Evolutionary conservation across 2,113 vertebrate species (phyloP).

Genomic region (Lanius collurio): DNA sequence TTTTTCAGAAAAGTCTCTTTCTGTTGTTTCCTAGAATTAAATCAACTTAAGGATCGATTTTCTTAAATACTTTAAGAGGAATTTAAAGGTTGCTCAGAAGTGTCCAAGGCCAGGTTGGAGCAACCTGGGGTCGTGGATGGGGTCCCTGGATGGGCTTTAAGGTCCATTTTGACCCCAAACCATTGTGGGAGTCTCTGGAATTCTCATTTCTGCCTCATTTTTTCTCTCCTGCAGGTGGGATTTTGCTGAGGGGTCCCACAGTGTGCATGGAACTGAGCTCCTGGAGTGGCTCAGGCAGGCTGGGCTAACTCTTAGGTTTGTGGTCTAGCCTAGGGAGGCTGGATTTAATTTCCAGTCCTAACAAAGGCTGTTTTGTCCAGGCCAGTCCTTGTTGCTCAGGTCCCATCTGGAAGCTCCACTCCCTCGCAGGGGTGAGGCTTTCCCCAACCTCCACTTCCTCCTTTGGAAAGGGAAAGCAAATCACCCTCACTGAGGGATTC

Average conservation of each 20-base stretch:
- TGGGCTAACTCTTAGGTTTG: neutral
- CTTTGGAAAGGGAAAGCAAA: neutral
- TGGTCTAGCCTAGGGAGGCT: neutral
- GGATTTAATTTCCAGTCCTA: neutral
- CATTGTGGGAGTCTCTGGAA: neutral
- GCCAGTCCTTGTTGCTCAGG: neutral
- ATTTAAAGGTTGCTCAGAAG: neutral
- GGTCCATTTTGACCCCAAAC: neutral
- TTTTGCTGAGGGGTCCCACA: neutral
- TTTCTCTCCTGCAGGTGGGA: neutral
- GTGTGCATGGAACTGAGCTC: neutral
- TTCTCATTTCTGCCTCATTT: neutral
- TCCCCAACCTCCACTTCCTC: neutral
- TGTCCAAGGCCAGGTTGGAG: neutral
- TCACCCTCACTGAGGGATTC: accelerated
- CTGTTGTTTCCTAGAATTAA: neutral
- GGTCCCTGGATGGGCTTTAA: neutral
- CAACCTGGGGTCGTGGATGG: accelerated
- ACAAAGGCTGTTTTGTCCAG: neutral
- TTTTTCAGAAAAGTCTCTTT: neutral
- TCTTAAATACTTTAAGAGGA: neutral
- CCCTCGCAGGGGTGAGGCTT: neutral
- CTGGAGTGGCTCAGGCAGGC: neutral
- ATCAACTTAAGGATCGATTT: neutral
- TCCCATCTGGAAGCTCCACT: neutral